Conservation (phyloP, 1,140 invertebrate genomes). For the Zaprionus tsacasi region DNA sequence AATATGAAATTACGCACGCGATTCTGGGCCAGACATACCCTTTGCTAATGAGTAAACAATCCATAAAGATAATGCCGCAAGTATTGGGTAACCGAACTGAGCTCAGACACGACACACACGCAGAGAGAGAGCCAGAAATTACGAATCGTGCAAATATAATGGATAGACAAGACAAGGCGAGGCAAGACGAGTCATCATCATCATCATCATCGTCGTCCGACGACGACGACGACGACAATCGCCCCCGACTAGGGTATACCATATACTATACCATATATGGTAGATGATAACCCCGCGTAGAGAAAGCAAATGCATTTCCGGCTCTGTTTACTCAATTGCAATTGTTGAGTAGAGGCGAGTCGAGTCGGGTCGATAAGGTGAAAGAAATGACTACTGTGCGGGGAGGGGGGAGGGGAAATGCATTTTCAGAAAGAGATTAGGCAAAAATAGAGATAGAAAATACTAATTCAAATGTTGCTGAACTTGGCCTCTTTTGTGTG, state of each 20-base stretch:
- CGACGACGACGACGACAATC: constrained; percentile 1
- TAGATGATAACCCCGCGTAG: constrained; percentile 57
- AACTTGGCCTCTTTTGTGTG: constrained; percentile 65
- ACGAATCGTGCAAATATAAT: constrained; percentile 48
- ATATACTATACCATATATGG: neutral
- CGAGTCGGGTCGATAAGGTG: constrained; percentile 55
- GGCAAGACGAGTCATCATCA: neutral
- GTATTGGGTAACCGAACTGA: constrained; percentile 11
- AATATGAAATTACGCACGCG: neutral
- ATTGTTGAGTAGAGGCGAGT: constrained; percentile 33
- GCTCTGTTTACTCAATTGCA: constrained; percentile 76
- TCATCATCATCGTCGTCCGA: constrained; percentile 2
- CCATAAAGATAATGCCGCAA: constrained; percentile 22
- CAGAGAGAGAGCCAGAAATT: constrained; percentile 11
- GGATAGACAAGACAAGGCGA: neutral
- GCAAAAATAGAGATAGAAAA: constrained; percentile 33
- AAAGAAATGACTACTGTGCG: constrained; percentile 26
- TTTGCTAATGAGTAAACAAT: constrained; percentile 27
- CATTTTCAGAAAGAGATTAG: constrained; percentile 46
- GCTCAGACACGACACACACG: constrained; percentile 10
- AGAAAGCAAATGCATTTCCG: constrained; percentile 82
- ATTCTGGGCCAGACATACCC: constrained; percentile 15
- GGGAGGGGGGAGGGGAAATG: constrained; percentile 20
- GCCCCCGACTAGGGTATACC: constrained; percentile 3
- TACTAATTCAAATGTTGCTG: constrained; percentile 69